Evolutionary conservation across 2,888 invertebrate species (phyloP), one percentile per base, ranked within the genome.

Genomic region (Acronicta aceris): DNA sequence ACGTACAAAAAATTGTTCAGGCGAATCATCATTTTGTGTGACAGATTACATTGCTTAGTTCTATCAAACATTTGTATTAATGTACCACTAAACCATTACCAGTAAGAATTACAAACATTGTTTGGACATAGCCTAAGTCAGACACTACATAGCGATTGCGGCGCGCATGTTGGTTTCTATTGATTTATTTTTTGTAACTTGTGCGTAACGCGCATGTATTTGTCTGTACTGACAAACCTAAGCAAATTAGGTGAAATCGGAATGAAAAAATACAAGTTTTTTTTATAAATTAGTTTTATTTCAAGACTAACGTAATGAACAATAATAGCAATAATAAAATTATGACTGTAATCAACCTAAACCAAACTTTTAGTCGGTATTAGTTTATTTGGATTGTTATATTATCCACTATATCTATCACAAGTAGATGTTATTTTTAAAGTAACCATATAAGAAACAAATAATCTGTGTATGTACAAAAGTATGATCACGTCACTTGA

Each of bases 291-390:
- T 91, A 93, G 87, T 90, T 94, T 93, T 92, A 94, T 91, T 94
- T 92, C 91, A 92, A 90, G 92, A 93, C 92, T 93, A 93, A 92
- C 85, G 86, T 87, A 89, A 83, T 89, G 82, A 78, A n/a, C n/a
- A n/a, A 81, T 81, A 81, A 76, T 83, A 90, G 87, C 58, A 70
- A 74, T 91, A 88, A 92, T 91, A 93, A 93, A 88, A 86, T 90
- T 89, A 91, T 94, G 94, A 94, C 94, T 94, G 89, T 88, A 76
- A 93, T 89, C 88, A 85, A 91, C 87, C 87, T 89, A 90, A 90
- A 79, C 89, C 94, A 91, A 92, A 94, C 94, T 94, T 93, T 90
- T 88, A 94, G 94, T 89, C 92, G 91, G 94, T 86, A 90, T 92
- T 92, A 91, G 92, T 92, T 84, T 91, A 90, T 94, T 93, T 94